These are phyloP conservation scores for Herpailurus yagouaroundi DNA, from an alignment of 2,113 vertebrate genomes.

Conservation along the genomic window DNA sequence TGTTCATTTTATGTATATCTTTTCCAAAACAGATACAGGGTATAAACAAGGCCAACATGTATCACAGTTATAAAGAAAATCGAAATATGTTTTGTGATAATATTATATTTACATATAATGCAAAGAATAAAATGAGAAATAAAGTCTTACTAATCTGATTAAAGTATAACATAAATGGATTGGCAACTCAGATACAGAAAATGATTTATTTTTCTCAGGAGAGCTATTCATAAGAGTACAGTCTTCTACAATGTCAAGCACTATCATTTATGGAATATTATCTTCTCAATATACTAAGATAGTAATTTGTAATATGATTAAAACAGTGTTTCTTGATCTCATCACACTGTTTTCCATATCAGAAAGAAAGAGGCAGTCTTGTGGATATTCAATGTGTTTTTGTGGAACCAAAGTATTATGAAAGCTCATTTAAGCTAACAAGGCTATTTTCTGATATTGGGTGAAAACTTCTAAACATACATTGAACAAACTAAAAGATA, in stretches of 20 bases:
- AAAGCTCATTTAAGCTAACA: not conserved
- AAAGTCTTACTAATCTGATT: constrained; percentile 16
- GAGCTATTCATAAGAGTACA: not conserved
- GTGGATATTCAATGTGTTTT: not conserved
- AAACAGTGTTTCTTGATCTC: not conserved
- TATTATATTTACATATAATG: not conserved
- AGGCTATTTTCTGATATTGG: not conserved
- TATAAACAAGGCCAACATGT: not conserved
- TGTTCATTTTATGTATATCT: not conserved
- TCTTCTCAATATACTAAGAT: constrained; percentile 9
- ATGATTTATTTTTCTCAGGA: constrained; percentile 30
- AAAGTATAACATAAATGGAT: not conserved
- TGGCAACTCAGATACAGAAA: not conserved
- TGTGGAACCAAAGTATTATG: not conserved
- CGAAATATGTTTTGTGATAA: constrained; percentile 16
- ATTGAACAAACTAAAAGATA: not conserved
- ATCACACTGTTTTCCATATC: not conserved
- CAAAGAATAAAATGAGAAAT: constrained; percentile 22
- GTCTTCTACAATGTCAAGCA: not conserved
- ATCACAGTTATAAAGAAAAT: not conserved
- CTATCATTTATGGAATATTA: not conserved
- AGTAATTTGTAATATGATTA: constrained; percentile 32
- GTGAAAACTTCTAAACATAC: not conserved
- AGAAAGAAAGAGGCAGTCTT: not conserved
- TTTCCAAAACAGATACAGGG: not conserved